Evolutionary conservation across 2,888 invertebrate genomes (phyloP).

Genomic region (Julus scanicus): DNA sequence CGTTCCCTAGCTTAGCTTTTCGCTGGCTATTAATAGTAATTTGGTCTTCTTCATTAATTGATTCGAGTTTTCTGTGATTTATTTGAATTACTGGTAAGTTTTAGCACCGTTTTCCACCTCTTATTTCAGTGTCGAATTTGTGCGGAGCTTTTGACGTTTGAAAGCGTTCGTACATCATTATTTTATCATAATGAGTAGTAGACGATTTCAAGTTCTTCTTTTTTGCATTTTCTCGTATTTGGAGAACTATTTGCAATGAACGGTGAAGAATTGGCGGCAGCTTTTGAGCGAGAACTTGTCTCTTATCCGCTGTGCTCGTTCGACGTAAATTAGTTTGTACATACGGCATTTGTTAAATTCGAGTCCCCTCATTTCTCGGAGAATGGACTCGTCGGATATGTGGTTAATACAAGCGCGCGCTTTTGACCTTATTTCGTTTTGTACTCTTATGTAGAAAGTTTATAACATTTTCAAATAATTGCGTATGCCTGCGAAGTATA

Average conservation of each 20-base stretch:
- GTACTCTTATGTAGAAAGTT: neutral
- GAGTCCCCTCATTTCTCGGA: neutral
- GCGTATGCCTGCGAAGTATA: neutral
- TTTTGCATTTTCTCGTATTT: neutral
- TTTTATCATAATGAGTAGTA: neutral
- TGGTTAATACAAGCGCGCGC: neutral
- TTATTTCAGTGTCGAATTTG: neutral
- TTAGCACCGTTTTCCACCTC: neutral
- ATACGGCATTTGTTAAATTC: neutral
- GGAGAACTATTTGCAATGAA: neutral
- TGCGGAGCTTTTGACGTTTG: neutral
- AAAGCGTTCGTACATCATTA: neutral
- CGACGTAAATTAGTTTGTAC: neutral
- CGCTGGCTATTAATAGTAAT: neutral
- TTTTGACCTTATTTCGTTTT: constrained; percentile 9
- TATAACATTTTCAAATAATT: neutral
- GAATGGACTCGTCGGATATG: neutral
- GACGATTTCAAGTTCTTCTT: neutral
- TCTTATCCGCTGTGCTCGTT: neutral
- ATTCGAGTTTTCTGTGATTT: neutral
- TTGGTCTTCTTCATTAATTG: neutral
- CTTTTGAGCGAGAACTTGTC: neutral
- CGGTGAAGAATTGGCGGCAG: neutral
- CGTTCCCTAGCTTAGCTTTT: neutral
- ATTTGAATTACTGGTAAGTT: neutral